Evolutionary conservation across 2,888 invertebrate genomes (phyloP), one percentile per base, ranked within the genome.

Genomic region (Creontiades dilutus): DNA sequence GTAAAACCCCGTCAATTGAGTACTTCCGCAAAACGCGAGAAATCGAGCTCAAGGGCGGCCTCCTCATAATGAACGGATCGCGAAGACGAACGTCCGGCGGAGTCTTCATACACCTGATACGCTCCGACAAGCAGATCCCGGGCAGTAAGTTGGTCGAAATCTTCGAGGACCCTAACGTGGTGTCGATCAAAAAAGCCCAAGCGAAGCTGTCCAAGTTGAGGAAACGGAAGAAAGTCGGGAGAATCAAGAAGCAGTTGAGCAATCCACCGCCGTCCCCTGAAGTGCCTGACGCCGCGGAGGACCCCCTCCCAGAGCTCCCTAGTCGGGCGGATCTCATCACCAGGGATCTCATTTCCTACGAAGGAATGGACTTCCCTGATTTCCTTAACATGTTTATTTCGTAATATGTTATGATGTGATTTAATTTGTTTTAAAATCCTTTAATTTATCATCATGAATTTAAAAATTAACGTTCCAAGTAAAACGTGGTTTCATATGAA

Each of bases 211-310:
- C 57, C 16, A 76, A 75, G 48, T 48, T 16, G 48, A 52, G 28
- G 52, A 87, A 85, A 68, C 81, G 90, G 76, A 91, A 86, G 80
- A 84, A 52, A 48, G 78, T n/a, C 3, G 75, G 90, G 47, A 89
- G 78, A 23, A 82, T 75, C 7, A 76, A 86, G 47, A 89, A 90
- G 55, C 76, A 87, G 55, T 14, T 91, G 23, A 90, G 86, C 52
- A 91, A 91, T 57, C 91, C 91, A 14, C 91, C 91, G 19, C 91
- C 91, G 12, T 90, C 91, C 19, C 91, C 91, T 23, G 91, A 90
- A n/a, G 86, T 80, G 5, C 87, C 75, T 14, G 85, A 81, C 19
- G 61, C 48, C 12, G 85, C 78, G 14, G 1, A 46, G 37, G 46
- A 46, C 46, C 9, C 37, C 14, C 46, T 78, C 4, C 82, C 82